These are phyloP conservation scores for Ptychochromis oligacanthus DNA, from an alignment of 2,113 vertebrate species.

Conservation along the genomic window DNA sequence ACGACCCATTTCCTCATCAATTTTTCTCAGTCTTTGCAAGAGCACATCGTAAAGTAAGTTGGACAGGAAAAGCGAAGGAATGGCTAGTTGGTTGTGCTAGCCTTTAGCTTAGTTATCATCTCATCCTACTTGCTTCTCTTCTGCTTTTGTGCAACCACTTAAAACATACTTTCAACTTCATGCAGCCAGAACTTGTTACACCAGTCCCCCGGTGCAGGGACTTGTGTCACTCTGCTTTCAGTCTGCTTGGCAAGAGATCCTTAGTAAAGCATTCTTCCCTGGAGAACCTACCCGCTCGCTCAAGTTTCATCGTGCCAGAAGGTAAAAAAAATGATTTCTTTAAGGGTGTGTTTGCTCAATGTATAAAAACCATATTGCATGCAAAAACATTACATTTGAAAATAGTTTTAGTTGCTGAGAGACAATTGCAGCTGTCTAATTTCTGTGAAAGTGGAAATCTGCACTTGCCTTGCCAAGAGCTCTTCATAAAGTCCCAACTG, in stretches of 20 bases:
- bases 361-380: slow-evolving; percentile 11
- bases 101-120: not conserved
- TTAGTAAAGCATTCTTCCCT: accelerated
- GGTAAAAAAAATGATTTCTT: not conserved
- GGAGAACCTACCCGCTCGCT: not conserved
- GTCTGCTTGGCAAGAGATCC: not conserved
- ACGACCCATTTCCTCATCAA: not conserved
- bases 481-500: slow-evolving; percentile 38
- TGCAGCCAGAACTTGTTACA: accelerated
- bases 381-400: slow-evolving; percentile 40
- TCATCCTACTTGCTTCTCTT: not conserved
- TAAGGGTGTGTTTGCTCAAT: slow-evolving; percentile 1
- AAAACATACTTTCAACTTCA: not conserved
- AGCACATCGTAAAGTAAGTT: not conserved
- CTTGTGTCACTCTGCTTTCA: not conserved
- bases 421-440: slow-evolving; percentile 40
- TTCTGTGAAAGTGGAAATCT: slow-evolving; percentile 35
- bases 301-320: not conserved
- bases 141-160: accelerated
- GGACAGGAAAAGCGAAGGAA: too few species aligned
- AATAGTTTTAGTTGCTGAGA: slow-evolving; percentile 20
- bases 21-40: not conserved
- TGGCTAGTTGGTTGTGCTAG: not conserved
- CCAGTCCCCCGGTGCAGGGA: not conserved
- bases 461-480: slow-evolving; percentile 7